Conservation (phyloP, 1,140 invertebrate genomes). For the Drosophila nikananu region DNA sequence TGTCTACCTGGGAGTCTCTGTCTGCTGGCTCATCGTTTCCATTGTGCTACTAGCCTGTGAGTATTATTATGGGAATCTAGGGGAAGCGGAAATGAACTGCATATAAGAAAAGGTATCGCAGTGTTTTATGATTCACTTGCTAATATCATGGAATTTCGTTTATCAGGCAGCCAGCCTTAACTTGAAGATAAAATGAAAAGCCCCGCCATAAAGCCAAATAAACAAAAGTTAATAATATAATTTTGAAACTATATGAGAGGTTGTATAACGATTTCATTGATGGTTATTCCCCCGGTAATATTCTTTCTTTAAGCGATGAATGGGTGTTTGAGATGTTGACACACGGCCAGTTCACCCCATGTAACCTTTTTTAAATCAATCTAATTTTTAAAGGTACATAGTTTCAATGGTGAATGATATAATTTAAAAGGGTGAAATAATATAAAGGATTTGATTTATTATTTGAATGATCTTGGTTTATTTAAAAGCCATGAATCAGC, state of each 20-base stretch:
- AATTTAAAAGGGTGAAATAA: neutral
- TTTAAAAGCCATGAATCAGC: neutral
- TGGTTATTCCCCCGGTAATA: constrained; percentile 7
- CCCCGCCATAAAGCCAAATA: constrained; percentile 22
- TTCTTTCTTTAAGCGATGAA: neutral
- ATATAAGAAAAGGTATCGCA: constrained; percentile 4
- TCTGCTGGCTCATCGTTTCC: constrained; percentile 73
- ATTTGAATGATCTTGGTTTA: neutral
- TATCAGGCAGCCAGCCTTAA: constrained; percentile 26
- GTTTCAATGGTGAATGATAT: neutral
- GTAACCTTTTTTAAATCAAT: neutral
- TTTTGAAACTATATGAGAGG: constrained; percentile 26
- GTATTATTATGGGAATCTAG: constrained; percentile 34
- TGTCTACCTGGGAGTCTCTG: constrained; percentile 70
- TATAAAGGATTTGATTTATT: neutral
- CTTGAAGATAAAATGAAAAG: constrained; percentile 60
- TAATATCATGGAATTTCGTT: constrained; percentile 35
- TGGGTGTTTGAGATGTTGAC: neutral
- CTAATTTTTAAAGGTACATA: neutral
- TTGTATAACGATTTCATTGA: constrained; percentile 37
- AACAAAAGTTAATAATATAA: constrained; percentile 34
- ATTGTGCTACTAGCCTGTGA: constrained; percentile 68
- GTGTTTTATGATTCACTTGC: constrained; percentile 49
- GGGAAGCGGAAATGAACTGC: constrained; percentile 22
- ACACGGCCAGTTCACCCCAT: too few species aligned